phyloP scores from a whole-genome alignment of 2,888 invertebrate genomes.

The Sclerodermus sp. region DNA sequence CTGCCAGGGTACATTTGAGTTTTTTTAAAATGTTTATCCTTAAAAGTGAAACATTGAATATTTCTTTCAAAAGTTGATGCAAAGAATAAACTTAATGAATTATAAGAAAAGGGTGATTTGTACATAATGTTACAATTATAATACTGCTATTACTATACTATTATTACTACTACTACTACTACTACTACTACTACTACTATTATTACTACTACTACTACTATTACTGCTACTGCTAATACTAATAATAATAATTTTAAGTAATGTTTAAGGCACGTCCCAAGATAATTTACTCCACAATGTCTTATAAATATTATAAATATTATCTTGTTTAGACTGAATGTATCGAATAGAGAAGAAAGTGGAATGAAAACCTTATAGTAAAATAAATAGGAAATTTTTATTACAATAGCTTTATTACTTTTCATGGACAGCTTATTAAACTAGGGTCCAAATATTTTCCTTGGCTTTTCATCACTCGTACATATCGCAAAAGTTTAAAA shows the following conservation, averaged over 20 bases:
- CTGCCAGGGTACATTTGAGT: slow-evolving; percentile 25
- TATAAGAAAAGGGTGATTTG: slow-evolving; percentile 18
- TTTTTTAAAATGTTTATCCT: slow-evolving; percentile 4
- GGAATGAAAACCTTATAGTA: slow-evolving; percentile 45
- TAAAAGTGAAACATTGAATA: too few species aligned
- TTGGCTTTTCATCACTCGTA: slow-evolving; percentile 45
- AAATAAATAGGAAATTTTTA: too few species aligned
- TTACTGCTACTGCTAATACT: slow-evolving; percentile 27
- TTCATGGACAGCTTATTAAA: too few species aligned
- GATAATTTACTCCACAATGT: slow-evolving; percentile 23
- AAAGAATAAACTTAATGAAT: background rate
- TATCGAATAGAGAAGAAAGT: slow-evolving; percentile 27
- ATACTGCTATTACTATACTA: too few species aligned
- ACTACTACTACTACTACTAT: too few species aligned
- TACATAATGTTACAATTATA: too few species aligned
- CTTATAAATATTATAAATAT: slow-evolving; percentile 33
- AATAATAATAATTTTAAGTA: slow-evolving; percentile 6
- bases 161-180: too few species aligned
- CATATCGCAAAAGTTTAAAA: slow-evolving; percentile 38
- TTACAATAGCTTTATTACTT: too few species aligned
- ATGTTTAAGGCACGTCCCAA: slow-evolving; percentile 20
- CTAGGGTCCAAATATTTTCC: slow-evolving; percentile 43
- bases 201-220: too few species aligned
- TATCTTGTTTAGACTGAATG: slow-evolving; percentile 43
- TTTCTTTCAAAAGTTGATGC: too few species aligned